Base-by-base conservation (phyloP, 2,888 invertebrate species). In the Callinectes sapidus region DNA sequence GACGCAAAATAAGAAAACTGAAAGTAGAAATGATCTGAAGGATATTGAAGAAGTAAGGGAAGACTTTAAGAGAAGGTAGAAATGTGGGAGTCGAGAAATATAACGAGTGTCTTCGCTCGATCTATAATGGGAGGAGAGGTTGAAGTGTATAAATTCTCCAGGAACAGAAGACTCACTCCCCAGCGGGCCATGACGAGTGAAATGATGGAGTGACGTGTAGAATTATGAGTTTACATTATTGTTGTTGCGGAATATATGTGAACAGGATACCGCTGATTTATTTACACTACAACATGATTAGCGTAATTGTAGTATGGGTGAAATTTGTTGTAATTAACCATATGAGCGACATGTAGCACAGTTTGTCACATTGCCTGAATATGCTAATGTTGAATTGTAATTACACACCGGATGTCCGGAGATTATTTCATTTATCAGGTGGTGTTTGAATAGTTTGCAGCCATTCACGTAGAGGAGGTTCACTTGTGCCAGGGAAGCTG, bases 191-290 rank as follows among this genome's bases (percentile, higher is more conserved):
- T 81, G 81, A 81, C 13, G 32, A 35, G 81, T 81, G 81, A 81
- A 28, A 18, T 35, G 6, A 81, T 35, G 81, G 81, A 81, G 32
- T 35, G n/a, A 81, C 3, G 81, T 81, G 16, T 81, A 81, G 35
- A 81, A 81, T 81, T 81, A 81, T 35, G 81, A 81, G 81, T 81
- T 35, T 35, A 81, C 81, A 16, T 81, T 81, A 81, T 81, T 81
- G 81, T 81, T 81, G 81, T 35, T 16, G 35, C 6, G 81, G n/a
- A 81, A 35, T 81, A 81, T 81, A 77, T 71, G 71, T 71, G 81
- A 35, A 81, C 81, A 81, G 81, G 81, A 81, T 81, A 35, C n/a
- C 32, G 81, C 81, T 81, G 81, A 81, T 81, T 81, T 81, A 35
- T 81, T 81, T 81, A 35, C 32, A 35, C 13, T 81, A 81, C 81